Evolutionary conservation across 2,797 vertebrate genomes (phyloP).

Genomic region (Tokudaia muenninki): DNA sequence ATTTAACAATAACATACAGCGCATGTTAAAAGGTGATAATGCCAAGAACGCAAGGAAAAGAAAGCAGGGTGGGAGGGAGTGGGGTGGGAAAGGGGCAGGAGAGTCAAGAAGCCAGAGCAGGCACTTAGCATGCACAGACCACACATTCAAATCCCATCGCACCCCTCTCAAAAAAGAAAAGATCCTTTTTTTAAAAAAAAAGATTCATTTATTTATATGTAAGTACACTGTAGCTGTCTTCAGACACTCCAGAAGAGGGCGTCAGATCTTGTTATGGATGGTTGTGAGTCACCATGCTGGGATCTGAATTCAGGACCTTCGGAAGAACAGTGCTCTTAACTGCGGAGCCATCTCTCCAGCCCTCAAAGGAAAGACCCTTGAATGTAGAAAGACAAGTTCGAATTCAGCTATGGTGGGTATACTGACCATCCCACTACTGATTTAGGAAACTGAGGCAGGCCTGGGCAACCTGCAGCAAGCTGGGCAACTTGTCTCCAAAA

Average conservation of each 20-base stretch:
- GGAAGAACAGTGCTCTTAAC: too few species aligned
- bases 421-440: background rate
- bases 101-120: background rate
- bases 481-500: background rate
- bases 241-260: too few species aligned
- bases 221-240: too few species aligned
- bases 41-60: background rate
- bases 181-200: too few species aligned
- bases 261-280: too few species aligned
- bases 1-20: background rate
- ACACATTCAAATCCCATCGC: background rate
- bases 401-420: background rate
- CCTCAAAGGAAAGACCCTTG: background rate
- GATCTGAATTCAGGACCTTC: too few species aligned
- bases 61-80: background rate
- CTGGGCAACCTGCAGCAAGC: background rate
- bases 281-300: too few species aligned
- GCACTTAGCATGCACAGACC: background rate
- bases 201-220: too few species aligned
- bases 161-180: background rate
- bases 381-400: background rate
- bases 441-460: background rate
- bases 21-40: background rate
- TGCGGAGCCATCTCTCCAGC: too few species aligned
- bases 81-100: background rate